Evolutionary conservation across 2,797 vertebrate species (phyloP).

Genomic region (Premnoplex brunnescens): DNA sequence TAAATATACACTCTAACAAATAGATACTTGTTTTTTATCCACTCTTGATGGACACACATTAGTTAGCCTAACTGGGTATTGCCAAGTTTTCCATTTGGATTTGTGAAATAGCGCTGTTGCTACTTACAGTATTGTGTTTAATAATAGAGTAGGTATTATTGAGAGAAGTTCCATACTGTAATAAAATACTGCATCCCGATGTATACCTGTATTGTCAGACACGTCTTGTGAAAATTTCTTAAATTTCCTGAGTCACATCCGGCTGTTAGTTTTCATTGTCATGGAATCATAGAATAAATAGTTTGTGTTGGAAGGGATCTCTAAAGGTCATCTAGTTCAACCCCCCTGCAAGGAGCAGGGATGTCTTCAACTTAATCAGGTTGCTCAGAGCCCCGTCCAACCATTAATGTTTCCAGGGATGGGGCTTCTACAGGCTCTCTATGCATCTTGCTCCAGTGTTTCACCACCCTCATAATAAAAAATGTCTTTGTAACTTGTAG

Average conservation of each 20-base stretch:
- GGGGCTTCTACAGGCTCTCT: not conserved
- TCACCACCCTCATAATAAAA: not conserved
- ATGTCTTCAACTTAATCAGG: not conserved
- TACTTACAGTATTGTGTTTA: not conserved
- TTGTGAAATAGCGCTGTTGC: not conserved
- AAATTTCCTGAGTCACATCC: not conserved
- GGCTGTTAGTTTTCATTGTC: not conserved
- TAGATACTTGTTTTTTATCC: not conserved
- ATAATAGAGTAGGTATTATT: not conserved
- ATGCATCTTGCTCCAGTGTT: not conserved
- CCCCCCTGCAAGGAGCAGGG: no score
- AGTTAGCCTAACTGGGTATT: not conserved
- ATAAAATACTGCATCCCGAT: not conserved
- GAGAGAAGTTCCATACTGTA: not conserved
- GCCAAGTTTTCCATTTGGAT: not conserved
- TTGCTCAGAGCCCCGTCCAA: not conserved
- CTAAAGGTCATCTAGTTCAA: not conserved
- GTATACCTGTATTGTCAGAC: not conserved
- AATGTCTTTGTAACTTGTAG: rapidly evolving
- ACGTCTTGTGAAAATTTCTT: not conserved
- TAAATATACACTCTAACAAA: not conserved
- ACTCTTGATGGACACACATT: not conserved
- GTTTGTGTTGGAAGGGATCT: not conserved
- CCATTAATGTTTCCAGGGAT: not conserved
- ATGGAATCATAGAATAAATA: not conserved